Percentiles rank a stretch among this genome's conserved stretches.
These are phyloP conservation scores for Drosophila arawakana DNA, from an alignment of 1,140 invertebrate species.

Conservation along the genomic window DNA sequence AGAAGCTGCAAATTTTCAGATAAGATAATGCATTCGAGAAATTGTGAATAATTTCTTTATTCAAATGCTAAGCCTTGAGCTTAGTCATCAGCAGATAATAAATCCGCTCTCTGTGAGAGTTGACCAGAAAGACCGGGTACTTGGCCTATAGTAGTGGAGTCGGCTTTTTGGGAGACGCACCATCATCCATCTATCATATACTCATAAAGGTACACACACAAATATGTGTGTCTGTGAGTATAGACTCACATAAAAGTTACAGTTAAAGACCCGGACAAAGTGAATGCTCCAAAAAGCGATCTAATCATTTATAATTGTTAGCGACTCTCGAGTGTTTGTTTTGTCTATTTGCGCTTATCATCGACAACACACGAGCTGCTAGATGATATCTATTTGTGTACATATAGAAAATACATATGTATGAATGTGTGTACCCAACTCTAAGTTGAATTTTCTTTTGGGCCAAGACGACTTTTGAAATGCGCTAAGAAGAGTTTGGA, in stretches of 20 bases:
- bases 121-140: not conserved
- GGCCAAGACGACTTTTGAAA: not conserved
- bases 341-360: conserved; percentile 81
- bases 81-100: conserved; percentile 63
- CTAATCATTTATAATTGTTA: conserved; percentile 83
- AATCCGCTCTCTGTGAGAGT: conserved; percentile 39
- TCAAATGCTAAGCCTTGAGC: conserved; percentile 30
- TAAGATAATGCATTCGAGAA: conserved; percentile 48
- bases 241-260: conserved; percentile 57
- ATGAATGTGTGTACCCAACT: not conserved
- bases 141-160: conserved; percentile 3
- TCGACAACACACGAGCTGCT: conserved; percentile 60
- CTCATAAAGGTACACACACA: no score
- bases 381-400: conserved; percentile 54
- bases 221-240: not conserved
- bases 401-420: conserved; percentile 45
- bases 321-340: conserved; percentile 74
- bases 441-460: conserved; percentile 8
- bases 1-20: conserved; percentile 15
- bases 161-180: conserved; percentile 26
- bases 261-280: conserved; percentile 73
- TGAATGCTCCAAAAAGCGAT: conserved; percentile 82
- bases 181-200: conserved; percentile 36
- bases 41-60: conserved; percentile 68
- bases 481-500: not conserved